Conservation (phyloP, 2,888 invertebrate species). For the Drosophila longiperda region DNA sequence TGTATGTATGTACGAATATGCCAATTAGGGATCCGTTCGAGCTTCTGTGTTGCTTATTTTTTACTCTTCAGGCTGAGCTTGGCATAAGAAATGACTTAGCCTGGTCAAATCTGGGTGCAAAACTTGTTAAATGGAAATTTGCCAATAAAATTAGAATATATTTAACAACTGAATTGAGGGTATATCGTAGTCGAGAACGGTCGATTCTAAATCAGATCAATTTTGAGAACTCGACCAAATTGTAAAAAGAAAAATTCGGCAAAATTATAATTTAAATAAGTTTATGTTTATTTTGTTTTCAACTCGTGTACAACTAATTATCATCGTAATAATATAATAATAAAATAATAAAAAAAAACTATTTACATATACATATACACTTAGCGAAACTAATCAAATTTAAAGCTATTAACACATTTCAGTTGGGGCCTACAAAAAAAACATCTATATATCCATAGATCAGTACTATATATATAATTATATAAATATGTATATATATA, state of each 20-base stretch:
- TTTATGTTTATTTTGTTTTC: constrained; percentile 14
- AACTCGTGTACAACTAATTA: constrained; percentile 11
- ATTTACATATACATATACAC: constrained; percentile 36
- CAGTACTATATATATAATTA: neutral
- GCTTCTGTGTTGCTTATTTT: too few species aligned
- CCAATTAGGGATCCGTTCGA: too few species aligned
- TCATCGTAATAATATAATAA: constrained; percentile 23
- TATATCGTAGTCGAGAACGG: too few species aligned
- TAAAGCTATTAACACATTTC: constrained; percentile 81
- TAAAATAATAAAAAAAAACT: constrained; percentile 25
- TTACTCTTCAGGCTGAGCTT: too few species aligned
- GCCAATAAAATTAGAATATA: too few species aligned
- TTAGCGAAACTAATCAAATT: constrained; percentile 37
- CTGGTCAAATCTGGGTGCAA: too few species aligned
- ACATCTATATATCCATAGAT: neutral
- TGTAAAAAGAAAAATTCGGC: neutral
- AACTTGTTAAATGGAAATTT: too few species aligned
- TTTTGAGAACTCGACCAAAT: neutral
- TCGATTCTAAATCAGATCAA: too few species aligned
- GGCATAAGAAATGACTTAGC: too few species aligned
- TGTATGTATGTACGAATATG: too few species aligned
- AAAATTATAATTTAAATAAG: neutral
- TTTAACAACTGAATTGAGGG: too few species aligned
- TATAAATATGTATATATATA: neutral
- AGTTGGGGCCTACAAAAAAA: constrained; percentile 33